Evolutionary conservation across 2,113 vertebrate species (phyloP).

Genomic region (Ariopsis seemanni): DNA sequence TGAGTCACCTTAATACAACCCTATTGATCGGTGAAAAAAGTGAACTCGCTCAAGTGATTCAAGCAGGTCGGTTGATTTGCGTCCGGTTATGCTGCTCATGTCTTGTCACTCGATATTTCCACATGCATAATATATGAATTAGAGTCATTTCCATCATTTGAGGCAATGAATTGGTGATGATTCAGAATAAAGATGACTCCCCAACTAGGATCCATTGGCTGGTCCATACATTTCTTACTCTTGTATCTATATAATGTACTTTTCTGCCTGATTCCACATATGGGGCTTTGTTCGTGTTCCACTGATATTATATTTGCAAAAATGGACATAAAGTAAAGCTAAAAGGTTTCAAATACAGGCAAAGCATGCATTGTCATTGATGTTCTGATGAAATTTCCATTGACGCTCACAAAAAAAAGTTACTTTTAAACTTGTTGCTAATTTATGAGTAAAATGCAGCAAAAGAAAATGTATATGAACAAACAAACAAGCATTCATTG

Average conservation of each 20-base stretch:
- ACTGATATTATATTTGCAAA: background rate
- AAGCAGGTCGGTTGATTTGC: background rate
- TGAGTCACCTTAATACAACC: constrained; percentile 4
- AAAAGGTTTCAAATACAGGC: background rate
- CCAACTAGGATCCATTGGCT: background rate
- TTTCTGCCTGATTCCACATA: background rate
- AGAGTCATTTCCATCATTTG: background rate
- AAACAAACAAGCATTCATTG: background rate
- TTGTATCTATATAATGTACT: background rate
- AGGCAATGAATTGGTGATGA: constrained; percentile 7
- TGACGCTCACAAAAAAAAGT: no score
- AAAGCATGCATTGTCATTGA: background rate
- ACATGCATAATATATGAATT: constrained; percentile 9
- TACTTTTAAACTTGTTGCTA: background rate
- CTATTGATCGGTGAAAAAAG: background rate
- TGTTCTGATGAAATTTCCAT: background rate
- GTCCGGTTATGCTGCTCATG: background rate
- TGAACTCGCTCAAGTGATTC: background rate
- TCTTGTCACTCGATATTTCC: constrained; percentile 2
- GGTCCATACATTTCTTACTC: background rate
- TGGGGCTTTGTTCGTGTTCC: background rate
- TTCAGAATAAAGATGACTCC: background rate
- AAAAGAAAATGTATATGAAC: background rate
- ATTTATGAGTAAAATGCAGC: background rate
- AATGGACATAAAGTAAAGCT: background rate